These are phyloP conservation scores for Agonopterix alstromeriana DNA, from an alignment of 2,888 invertebrate genomes.

Conservation along the genomic window DNA sequence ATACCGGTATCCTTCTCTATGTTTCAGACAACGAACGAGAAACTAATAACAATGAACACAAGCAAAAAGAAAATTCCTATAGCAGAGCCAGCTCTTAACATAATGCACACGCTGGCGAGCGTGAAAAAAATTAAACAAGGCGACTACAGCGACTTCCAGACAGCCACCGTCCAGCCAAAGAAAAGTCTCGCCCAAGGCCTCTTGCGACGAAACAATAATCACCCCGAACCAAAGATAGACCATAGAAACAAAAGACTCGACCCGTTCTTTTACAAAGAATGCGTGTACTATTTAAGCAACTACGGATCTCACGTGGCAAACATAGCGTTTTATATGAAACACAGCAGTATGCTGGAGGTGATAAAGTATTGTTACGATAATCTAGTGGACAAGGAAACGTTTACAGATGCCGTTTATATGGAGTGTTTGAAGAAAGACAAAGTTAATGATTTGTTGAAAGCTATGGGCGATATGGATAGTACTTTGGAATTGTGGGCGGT, in stretches of 20 bases:
- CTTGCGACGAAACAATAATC: conserved; percentile 48
- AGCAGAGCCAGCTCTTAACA: conserved; percentile 77
- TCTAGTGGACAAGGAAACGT: conserved; percentile 81
- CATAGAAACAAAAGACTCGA: conserved; percentile 58
- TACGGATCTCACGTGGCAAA: conserved; percentile 87
- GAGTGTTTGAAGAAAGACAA: conserved; percentile 81
- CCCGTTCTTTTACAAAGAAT: conserved; percentile 83
- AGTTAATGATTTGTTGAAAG: conserved; percentile 76
- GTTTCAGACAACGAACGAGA: conserved; percentile 61
- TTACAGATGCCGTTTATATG: conserved; percentile 83
- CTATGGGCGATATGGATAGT: conserved; percentile 80
- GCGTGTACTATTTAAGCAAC: conserved; percentile 86
- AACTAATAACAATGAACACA: conserved; percentile 53
- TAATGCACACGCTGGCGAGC: conserved; percentile 76
- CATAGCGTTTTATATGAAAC: conserved; percentile 85
- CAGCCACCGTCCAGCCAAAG: conserved; percentile 47
- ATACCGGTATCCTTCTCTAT: background rate
- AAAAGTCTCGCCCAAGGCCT: conserved; percentile 66
- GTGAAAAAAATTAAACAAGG: conserved; percentile 75
- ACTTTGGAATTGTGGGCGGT: conserved; percentile 83
- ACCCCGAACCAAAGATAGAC: conserved; percentile 48
- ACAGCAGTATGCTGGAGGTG: conserved; percentile 82
- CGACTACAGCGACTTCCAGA: conserved; percentile 72
- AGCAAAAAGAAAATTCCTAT: conserved; percentile 66
- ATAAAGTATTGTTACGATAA: conserved; percentile 83